These are phyloP conservation scores for Pluvialis apricaria DNA, from an alignment of 2,113 vertebrate genomes.

Conservation along the genomic window DNA sequence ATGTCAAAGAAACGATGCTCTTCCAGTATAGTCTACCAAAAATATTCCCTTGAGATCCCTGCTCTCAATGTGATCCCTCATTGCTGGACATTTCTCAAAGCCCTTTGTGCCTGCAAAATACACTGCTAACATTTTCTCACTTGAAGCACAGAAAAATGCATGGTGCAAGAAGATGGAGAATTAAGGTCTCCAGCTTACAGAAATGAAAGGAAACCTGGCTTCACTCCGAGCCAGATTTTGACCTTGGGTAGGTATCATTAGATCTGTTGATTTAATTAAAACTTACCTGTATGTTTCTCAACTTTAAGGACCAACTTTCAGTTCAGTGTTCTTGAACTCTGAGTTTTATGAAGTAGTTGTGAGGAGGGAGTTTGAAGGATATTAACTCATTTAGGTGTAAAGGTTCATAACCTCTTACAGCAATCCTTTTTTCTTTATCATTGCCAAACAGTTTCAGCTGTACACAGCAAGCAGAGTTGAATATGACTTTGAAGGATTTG, in stretches of 20 bases:
- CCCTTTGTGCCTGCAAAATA: background rate
- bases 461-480: background rate
- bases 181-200: background rate
- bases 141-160: background rate
- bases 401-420: background rate
- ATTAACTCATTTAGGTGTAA: background rate
- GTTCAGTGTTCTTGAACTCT: background rate
- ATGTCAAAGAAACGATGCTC: background rate
- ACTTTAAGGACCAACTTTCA: background rate
- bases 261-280: conserved; percentile 12
- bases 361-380: background rate
- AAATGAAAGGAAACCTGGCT: background rate
- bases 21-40: background rate
- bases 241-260: background rate
- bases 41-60: background rate
- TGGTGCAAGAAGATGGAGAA: background rate
- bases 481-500: background rate
- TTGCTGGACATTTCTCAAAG: background rate
- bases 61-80: background rate
- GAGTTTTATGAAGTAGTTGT: background rate
- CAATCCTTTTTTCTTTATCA: background rate
- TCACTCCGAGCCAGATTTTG: background rate
- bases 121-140: background rate
- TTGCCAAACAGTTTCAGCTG: background rate
- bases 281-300: background rate